A percentile compares a stretch with the other conserved stretches of the same genome.
Evolutionary conservation across 2,113 vertebrate species (phyloP).

Genomic region (Oryzias celebensis): DNA sequence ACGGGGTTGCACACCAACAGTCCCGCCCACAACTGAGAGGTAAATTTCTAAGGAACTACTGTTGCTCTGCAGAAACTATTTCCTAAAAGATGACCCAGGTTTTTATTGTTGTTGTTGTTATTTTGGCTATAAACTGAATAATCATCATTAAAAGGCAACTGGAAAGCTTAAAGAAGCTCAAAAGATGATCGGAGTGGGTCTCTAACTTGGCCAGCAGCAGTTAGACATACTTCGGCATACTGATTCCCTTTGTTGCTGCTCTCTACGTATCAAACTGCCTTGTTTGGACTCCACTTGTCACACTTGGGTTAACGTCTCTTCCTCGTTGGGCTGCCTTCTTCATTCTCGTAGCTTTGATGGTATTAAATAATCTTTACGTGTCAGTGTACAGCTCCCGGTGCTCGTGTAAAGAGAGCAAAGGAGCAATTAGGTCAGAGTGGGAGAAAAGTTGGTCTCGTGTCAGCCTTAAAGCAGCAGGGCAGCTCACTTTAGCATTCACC

Average conservation of each 20-base stretch:
- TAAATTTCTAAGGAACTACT: too few relatives aligned
- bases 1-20: too few relatives aligned
- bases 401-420: constrained; percentile 58
- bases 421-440: constrained; percentile 76
- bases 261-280: constrained; percentile 4
- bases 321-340: constrained; percentile 39
- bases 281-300: constrained; percentile 17
- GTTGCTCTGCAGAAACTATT: too few relatives aligned
- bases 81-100: too few relatives aligned
- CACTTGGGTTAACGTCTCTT: constrained; percentile 44
- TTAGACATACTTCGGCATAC: constrained; percentile 56
- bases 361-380: constrained; percentile 81
- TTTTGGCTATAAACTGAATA: too few relatives aligned
- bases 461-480: constrained; percentile 68
- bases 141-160: too few relatives aligned
- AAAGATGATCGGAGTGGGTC: not conserved
- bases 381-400: constrained; percentile 72
- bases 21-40: too few relatives aligned
- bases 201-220: constrained; percentile 42
- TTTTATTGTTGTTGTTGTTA: too few relatives aligned
- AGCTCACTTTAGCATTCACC: constrained; percentile 55
- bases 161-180: too few relatives aligned
- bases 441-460: constrained; percentile 66
- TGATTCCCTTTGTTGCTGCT: constrained; percentile 40
- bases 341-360: constrained; percentile 77